Base-by-base conservation (phyloP, 2,888 invertebrate species). In the Chirona hameri region DNA sequence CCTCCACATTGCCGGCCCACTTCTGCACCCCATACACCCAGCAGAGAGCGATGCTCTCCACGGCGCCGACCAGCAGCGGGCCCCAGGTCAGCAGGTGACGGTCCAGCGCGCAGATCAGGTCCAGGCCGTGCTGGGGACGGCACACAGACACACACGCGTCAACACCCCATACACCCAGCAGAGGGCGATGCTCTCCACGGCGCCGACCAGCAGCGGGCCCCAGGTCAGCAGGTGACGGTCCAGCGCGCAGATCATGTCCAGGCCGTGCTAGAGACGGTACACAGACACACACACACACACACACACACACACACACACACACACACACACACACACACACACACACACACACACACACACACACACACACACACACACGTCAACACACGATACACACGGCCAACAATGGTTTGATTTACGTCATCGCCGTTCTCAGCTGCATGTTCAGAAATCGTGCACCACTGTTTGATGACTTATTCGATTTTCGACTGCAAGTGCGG, bases 1-100 rank as follows among this genome's bases (percentile, higher is more conserved):
- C 79, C 52, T 79, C 79, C 79, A 79, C 18, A 27, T 79, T 79
- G 12, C 14, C 79, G 15, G 79, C 46, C 79, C 79, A 79, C 52
- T 27, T 48, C n/a, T 48, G 24, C 2, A 79, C 48, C 14, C 79
- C 79, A 27, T 79, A 79, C 15, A 79, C 52, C 79, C 79, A 79
- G 79, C 79, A 79, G 27, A 79, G 79, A 7, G 79, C 79, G 48
- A 79, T 27, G 15, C n/a, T 18, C 52, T 79, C 48, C 27, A 79
- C 79, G 14, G 52, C 46, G n/a, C 79, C 79, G 14, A n/a, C 15
- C 79, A 79, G 39, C 79, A 79, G 79, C 21, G 48, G 48, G 5
- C 27, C 27, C 79, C 79, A 79, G 48, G 52, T 52, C 52, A 79
- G 48, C 46, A 79, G 79, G 48, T 79, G 79, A 3, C 48, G 48